These are phyloP conservation scores for Ardeotis arabs DNA, from an alignment of 2,113 vertebrate species.

Conservation along the genomic window DNA sequence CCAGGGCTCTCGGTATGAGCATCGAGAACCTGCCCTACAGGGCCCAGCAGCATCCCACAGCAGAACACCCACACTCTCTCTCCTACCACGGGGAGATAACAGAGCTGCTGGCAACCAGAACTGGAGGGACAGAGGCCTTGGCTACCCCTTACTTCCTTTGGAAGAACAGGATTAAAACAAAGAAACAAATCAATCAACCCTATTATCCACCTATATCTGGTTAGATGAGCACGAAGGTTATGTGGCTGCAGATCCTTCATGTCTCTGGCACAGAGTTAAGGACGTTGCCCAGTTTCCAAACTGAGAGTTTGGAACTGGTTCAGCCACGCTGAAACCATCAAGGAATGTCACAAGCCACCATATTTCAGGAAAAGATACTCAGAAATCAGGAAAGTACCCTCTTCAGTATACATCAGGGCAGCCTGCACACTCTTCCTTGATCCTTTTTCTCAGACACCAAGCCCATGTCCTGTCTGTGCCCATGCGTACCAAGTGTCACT, in stretches of 20 bases:
- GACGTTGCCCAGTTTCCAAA: neutral
- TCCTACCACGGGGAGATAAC: neutral
- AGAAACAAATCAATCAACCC: neutral
- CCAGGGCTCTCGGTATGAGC: neutral
- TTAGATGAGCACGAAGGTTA: neutral
- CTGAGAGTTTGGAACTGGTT: neutral
- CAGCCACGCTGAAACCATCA: neutral
- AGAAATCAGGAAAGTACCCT: neutral
- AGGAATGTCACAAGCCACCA: neutral
- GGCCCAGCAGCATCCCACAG: neutral
- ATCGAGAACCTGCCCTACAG: neutral
- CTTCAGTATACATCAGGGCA: neutral
- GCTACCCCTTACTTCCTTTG: neutral
- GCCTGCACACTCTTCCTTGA: fast-evolving
- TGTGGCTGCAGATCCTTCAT: neutral
- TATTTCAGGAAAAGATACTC: neutral
- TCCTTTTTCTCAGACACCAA: neutral
- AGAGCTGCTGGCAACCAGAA: neutral
- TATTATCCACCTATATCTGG: neutral
- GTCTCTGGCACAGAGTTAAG: neutral
- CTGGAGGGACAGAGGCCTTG: neutral
- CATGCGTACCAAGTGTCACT: neutral
- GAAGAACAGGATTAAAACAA: neutral
- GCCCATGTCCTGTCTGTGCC: fast-evolving
- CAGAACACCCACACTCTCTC: neutral